Conservation (phyloP, 2,888 invertebrate species). For the Abrostola tripartita region DNA sequence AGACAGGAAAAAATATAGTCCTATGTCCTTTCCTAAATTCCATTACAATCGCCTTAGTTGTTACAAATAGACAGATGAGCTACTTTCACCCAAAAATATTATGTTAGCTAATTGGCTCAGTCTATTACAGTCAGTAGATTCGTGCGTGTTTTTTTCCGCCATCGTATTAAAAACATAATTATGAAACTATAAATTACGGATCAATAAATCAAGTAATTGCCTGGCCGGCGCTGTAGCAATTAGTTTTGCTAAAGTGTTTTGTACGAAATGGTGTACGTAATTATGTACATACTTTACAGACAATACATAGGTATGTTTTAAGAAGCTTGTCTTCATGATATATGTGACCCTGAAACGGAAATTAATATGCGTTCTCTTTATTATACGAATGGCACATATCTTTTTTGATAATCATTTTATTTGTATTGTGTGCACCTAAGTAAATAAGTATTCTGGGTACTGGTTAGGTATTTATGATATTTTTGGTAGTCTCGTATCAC, state of each 20-base stretch:
- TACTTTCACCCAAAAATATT: too few species aligned
- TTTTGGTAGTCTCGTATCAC: too few species aligned
- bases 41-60: too few species aligned
- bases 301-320: not conserved
- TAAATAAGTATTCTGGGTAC: constrained; percentile 10
- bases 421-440: constrained; percentile 4
- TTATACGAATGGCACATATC: not conserved
- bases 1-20: too few species aligned
- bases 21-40: too few species aligned
- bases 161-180: not conserved
- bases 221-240: constrained; percentile 6
- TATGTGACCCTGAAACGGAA: constrained; percentile 23
- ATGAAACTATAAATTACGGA: not conserved
- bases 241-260: constrained; percentile 11
- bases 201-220: not conserved
- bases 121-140: too few species aligned
- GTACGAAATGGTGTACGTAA: not conserved
- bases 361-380: constrained; percentile 25
- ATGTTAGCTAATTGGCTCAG: too few species aligned
- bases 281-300: not conserved
- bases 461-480: too few species aligned
- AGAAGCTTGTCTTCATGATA: constrained; percentile 1
- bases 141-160: too few species aligned
- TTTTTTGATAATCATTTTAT: constrained; percentile 20
- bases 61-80: too few species aligned